Conservation (phyloP, 2,888 invertebrate genomes). For the Eilema caniola region DNA sequence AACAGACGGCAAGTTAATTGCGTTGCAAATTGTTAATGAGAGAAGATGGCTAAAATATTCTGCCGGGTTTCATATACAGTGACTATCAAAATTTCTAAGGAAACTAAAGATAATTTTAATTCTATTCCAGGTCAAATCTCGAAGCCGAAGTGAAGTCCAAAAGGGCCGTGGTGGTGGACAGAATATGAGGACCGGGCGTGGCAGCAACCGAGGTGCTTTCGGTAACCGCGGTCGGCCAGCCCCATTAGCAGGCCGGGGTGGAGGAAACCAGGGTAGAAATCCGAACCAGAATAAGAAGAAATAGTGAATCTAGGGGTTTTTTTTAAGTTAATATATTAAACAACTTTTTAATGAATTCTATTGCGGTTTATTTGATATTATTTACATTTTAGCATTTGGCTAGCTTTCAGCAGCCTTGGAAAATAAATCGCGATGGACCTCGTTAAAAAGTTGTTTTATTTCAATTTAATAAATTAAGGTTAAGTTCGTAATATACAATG, state of each 20-base stretch:
- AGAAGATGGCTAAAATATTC: too few species aligned
- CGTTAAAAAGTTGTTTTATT: too few species aligned
- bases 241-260: conserved; percentile 84
- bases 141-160: conserved; percentile 92
- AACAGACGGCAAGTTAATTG: too few species aligned
- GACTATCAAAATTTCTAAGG: neutral
- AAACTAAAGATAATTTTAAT: neutral
- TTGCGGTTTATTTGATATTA: too few species aligned
- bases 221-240: conserved; percentile 88
- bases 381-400: too few species aligned
- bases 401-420: too few species aligned
- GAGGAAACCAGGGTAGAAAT: conserved; percentile 68
- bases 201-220: conserved; percentile 88
- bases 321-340: conserved; percentile 59
- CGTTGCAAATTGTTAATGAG: too few species aligned
- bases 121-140: conserved; percentile 87
- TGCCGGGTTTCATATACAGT: too few species aligned
- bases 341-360: conserved; percentile 34
- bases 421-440: too few species aligned
- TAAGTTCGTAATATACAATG: neutral
- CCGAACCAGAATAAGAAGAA: conserved; percentile 79
- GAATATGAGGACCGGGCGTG: conserved; percentile 87
- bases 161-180: conserved; percentile 90
- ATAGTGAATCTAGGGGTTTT: conserved; percentile 40
- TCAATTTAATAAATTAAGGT: neutral